These are phyloP conservation scores for Microtus richardsoni DNA, from an alignment of 2,113 vertebrate species.

Conservation along the genomic window DNA sequence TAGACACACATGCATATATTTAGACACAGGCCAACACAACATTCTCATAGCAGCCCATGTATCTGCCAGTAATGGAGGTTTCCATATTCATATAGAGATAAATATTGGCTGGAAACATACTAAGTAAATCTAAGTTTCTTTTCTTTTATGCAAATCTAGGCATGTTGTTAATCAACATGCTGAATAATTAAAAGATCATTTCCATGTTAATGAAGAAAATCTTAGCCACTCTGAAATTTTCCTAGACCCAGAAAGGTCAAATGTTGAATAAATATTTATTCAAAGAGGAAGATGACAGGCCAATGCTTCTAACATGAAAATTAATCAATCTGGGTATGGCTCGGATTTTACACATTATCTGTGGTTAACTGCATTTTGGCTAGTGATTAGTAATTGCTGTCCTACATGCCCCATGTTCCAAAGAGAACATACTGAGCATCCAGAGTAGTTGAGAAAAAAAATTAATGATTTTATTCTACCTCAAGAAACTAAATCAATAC, in stretches of 20 bases:
- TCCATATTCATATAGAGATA: constrained; percentile 14
- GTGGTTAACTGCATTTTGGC: not conserved
- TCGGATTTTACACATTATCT: not conserved
- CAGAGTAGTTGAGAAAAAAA: constrained; percentile 23
- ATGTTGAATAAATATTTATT: constrained; percentile 72
- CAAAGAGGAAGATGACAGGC: constrained; percentile 53
- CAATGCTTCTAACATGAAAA: constrained; percentile 53
- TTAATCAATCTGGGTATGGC: not conserved
- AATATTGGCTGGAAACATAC: constrained; percentile 40
- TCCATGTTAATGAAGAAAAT: constrained; percentile 60
- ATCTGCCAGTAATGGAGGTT: constrained; percentile 52
- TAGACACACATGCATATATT: not conserved
- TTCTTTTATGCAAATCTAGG: constrained; percentile 52
- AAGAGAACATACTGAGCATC: constrained; percentile 27
- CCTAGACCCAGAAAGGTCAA: constrained; percentile 60
- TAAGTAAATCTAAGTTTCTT: constrained; percentile 53
- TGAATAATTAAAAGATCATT: constrained; percentile 61
- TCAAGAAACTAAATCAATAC: constrained; percentile 57
- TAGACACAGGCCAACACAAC: not conserved
- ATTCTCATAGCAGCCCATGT: constrained; percentile 38
- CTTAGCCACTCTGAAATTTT: constrained; percentile 59
- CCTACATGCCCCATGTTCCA: not conserved
- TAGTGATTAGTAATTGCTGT: constrained; percentile 38
- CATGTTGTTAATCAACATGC: constrained; percentile 64
- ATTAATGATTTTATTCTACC: constrained; percentile 28